Evolutionary conservation across 2,888 invertebrate species (phyloP).

Genomic region (Steromphala cineraria): DNA sequence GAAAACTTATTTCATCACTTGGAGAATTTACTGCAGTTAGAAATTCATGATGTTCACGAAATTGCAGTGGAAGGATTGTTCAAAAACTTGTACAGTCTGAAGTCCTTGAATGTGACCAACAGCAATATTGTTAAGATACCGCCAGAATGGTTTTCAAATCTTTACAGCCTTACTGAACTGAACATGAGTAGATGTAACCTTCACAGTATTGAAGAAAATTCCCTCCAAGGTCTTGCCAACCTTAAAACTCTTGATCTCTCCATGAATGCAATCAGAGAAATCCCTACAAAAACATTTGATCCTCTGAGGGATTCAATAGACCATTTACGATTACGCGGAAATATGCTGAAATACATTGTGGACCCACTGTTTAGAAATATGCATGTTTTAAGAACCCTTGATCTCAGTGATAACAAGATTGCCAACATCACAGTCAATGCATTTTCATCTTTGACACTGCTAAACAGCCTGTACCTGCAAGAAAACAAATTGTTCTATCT

Average conservation of each 20-base stretch:
- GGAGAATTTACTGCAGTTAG: conserved; percentile 25
- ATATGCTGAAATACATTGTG: conserved; percentile 20
- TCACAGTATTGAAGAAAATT: conserved; percentile 17
- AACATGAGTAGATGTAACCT: conserved; percentile 32
- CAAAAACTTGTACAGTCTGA: conserved; percentile 24
- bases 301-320: conserved; percentile 26
- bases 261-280: conserved; percentile 25
- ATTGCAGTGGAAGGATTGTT: conserved; percentile 24
- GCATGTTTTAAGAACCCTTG: conserved; percentile 18
- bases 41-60: conserved; percentile 23
- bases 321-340: conserved; percentile 25
- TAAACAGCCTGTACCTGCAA: conserved; percentile 19
- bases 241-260: conserved; percentile 37
- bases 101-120: conserved; percentile 31
- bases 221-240: conserved; percentile 27
- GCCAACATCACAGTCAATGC: conserved; percentile 3
- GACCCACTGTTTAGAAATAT: conserved; percentile 8
- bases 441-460: conserved; percentile 25
- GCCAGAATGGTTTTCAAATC: conserved; percentile 29
- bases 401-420: conserved; percentile 34
- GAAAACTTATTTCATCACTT: conserved; percentile 25
- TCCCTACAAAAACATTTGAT: conserved; percentile 15
- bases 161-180: conserved; percentile 31
- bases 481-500: conserved; percentile 31
- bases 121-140: conserved; percentile 29